Base-by-base conservation (phyloP, 2,888 invertebrate species). In the Schizotus pectinicornis region DNA sequence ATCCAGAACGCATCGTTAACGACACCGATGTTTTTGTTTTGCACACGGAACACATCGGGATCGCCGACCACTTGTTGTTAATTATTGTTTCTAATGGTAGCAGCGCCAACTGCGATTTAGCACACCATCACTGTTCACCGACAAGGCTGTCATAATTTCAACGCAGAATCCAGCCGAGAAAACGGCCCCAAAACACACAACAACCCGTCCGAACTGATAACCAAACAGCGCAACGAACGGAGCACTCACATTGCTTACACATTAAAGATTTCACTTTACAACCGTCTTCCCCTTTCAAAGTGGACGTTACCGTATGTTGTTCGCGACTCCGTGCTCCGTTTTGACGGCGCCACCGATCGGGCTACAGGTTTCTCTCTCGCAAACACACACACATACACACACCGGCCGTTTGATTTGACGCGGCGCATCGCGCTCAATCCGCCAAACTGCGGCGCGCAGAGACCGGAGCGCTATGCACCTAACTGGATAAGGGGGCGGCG, bases 221-320 rank as follows among this genome's bases (percentile, higher is more conserved):
- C 65, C 65, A 67, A 68, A 69, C 67, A 65, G 65, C 64, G 63
- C 52, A 64, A 65, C 69, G 65, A 66, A 65, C 48, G 64, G 63
- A 65, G 55, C 65, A 63, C 68, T 68, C 76, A 74, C 75, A 74
- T 75, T 76, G 71, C 71, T 72, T 69, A 67, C 71, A 58, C 63
- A 76, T 74, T 77, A 77, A 77, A 78, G 78, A 78, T 79, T 78
- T 78, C 78, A 78, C 78, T 75, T 75, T 70, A 72, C 76, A 75
- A 74, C 74, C 78, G 76, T 74, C 77, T 75, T 75, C 77, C 77
- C 78, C 79, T 74, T 68, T 57, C 63, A 72, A 70, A 77, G 73
- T 77, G 78, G 77, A 77, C 76, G 69, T 68, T 68, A 68, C 77
- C 76, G 63, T 65, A 59, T 61, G 59, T 54, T 63, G 67, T 74